Conservation (phyloP, 2,888 invertebrate genomes). For the Anthrax anthrax region DNA sequence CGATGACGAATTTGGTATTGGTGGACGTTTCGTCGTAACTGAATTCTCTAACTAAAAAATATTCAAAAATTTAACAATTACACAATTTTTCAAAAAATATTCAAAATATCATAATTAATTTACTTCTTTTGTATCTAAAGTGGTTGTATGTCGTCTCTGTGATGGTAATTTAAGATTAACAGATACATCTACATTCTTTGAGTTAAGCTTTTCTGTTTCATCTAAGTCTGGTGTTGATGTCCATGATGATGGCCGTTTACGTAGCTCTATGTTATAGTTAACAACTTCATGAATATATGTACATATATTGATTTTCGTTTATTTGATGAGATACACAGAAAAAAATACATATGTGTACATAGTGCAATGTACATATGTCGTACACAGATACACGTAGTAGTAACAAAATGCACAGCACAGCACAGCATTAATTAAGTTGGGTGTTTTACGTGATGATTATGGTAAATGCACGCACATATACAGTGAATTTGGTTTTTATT, state of each 20-base stretch:
- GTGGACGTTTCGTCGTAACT: slow-evolving; percentile 39
- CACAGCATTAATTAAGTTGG: too few species aligned
- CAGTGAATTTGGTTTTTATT: too few species aligned
- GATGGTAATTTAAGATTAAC: slow-evolving; percentile 54
- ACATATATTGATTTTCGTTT: not conserved
- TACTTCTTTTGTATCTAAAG: slow-evolving; percentile 35
- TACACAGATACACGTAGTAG: not conserved
- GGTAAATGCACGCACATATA: too few species aligned
- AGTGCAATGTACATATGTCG: not conserved
- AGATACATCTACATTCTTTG: slow-evolving; percentile 45
- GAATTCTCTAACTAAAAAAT: slow-evolving; percentile 28
- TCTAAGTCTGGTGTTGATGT: slow-evolving; percentile 71
- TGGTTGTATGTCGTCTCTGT: slow-evolving; percentile 46
- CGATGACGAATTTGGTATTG: slow-evolving; percentile 38
- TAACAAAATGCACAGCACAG: not conserved
- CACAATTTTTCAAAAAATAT: not conserved
- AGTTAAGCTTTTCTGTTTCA: slow-evolving; percentile 36
- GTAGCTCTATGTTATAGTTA: slow-evolving; percentile 35
- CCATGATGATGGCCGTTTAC: slow-evolving; percentile 48
- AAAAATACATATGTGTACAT: not conserved
- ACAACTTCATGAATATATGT: slow-evolving; percentile 24
- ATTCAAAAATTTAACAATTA: not conserved
- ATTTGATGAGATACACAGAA: not conserved
- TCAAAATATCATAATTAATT: not conserved
- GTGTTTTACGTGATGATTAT: too few species aligned